Conservation (phyloP, 2,797 vertebrate genomes). For the Pipistrellus pipistrellus region DNA sequence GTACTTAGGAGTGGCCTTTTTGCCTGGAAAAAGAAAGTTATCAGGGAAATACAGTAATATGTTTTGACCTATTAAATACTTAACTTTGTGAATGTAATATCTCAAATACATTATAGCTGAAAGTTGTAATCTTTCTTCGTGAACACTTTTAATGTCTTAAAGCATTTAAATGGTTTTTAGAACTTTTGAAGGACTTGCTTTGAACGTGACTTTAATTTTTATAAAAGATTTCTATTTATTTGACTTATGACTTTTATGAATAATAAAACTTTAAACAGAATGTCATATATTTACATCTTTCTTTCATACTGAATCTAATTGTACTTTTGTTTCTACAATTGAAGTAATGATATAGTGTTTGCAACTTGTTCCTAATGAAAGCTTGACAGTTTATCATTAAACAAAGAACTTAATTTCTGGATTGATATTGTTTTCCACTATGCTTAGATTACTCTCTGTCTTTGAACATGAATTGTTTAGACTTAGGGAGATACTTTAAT, state of each 20-base stretch:
- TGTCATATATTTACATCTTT: constrained; percentile 4
- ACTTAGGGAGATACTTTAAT: background rate
- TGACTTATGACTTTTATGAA: constrained; percentile 22
- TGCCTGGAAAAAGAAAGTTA: constrained; percentile 18
- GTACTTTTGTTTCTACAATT: constrained; percentile 51
- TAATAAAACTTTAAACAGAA: constrained; percentile 35
- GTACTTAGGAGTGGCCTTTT: background rate
- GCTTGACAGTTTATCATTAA: constrained; percentile 18
- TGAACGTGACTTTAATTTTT: constrained; percentile 53
- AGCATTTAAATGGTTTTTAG: background rate
- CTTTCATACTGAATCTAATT: constrained; percentile 29
- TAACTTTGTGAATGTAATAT: background rate
- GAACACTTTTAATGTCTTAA: background rate
- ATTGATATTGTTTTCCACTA: background rate
- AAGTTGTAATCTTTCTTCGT: background rate
- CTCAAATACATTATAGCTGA: background rate
- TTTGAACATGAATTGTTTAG: background rate
- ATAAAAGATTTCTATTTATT: constrained; percentile 37
- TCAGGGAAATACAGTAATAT: background rate
- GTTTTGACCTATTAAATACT: background rate
- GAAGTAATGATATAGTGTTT: background rate
- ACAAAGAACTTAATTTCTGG: constrained; percentile 33
- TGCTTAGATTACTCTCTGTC: constrained; percentile 50
- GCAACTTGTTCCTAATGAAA: background rate
- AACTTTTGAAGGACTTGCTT: constrained; percentile 32